Percentiles rank a stretch among this genome's conserved stretches.
phyloP scores from a whole-genome alignment of 2,888 invertebrate species.

The Tortrix viridana region DNA sequence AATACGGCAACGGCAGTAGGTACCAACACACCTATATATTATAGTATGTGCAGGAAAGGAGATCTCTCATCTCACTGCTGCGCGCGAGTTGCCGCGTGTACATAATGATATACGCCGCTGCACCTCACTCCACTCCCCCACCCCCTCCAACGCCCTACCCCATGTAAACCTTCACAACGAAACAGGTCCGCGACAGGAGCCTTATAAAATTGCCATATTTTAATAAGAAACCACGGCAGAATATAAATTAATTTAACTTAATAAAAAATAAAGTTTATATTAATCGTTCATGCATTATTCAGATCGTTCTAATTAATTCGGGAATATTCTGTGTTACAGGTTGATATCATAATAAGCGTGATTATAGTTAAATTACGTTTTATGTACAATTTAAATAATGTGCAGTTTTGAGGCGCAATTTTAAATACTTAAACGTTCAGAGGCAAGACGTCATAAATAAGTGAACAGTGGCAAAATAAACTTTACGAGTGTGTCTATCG shows the following conservation, averaged over 20 bases:
- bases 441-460: conserved; percentile 20
- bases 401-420: conserved; percentile 39
- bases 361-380: conserved; percentile 51
- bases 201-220: conserved; percentile 76
- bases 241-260: conserved; percentile 68
- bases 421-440: conserved; percentile 30
- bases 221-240: conserved; percentile 68
- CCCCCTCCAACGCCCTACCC: conserved; percentile 47
- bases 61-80: conserved; percentile 66
- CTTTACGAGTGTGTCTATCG: conserved; percentile 43
- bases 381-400: conserved; percentile 42
- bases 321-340: conserved; percentile 39
- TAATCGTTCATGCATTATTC: conserved; percentile 67
- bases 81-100: conserved; percentile 51
- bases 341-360: conserved; percentile 48
- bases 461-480: conserved; percentile 24
- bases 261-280: conserved; percentile 66
- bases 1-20: conserved; percentile 1
- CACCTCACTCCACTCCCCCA: conserved; percentile 42
- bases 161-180: conserved; percentile 48
- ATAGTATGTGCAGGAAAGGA: conserved; percentile 51
- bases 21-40: conserved; percentile 15
- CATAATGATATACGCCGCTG: conserved; percentile 63
- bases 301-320: conserved; percentile 57
- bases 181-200: conserved; percentile 66